Base-by-base conservation (phyloP, 2,888 invertebrate genomes). In the Lochmaea capreae region DNA sequence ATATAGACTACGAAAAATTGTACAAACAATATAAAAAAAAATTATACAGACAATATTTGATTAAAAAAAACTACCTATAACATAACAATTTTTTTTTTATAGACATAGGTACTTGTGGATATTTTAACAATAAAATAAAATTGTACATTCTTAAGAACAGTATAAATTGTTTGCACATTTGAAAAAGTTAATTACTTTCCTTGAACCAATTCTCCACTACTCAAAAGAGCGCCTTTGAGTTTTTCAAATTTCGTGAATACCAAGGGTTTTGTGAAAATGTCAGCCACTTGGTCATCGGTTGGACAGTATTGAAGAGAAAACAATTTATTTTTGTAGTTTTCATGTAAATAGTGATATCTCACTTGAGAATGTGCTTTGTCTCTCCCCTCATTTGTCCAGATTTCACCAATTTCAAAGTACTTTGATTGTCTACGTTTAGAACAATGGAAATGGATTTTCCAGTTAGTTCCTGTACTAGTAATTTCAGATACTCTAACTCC, bases 301-400 rank as follows among this genome's bases (percentile, higher is more conserved):
- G 52, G 14, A 52, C 52, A 52, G 14, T 5, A n/a, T 52, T 52
- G 12, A 52, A 6, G 52, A 52, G 12, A 12, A 52, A 52, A 52
- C 52, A 12, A 52, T 14, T n/a, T 33, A 33, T 33, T 33, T 33
- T 33, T 33, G 33, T 33, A 33, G 33, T n/a, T 52, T n/a, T 52
- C 52, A 52, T 12, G 14, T 52, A 52, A n/a, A 52, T n/a, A 52
- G n/a, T 52, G n/a, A 52, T 52, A 52, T 52, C n/a, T 52, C 52
- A 52, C 52, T 52, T n/a, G 14, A n/a, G n/a, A 8, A 52, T 52
- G n/a, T 52, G 52, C 52, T 52, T 52, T 12, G 14, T 52, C 14
- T 52, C n/a, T 52, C 52, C 14, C 52, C 12, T 52, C n/a, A 52
- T 52, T n/a, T 52, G 52, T n/a, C 52, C 52, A 52, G 52, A 52